A percentile compares a stretch with the other conserved stretches of the same genome.
phyloP scores from a whole-genome alignment of 1,140 invertebrate species.

The Polypedilum vanderplanki region DNA sequence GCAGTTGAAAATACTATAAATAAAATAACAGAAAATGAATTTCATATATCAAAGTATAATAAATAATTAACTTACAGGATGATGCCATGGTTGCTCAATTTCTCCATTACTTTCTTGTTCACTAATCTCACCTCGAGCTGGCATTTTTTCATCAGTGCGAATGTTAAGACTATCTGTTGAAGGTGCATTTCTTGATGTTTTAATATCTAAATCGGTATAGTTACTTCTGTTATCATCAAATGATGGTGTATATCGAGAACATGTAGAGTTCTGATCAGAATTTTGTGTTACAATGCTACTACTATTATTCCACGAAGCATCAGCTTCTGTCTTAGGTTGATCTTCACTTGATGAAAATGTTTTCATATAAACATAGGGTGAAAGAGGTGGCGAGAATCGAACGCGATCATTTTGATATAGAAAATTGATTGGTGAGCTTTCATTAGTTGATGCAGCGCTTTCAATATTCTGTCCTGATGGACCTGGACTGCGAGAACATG shows the following conservation, averaged over 20 bases:
- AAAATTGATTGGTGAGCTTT: constrained; percentile 16
- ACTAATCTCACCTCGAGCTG: constrained; percentile 69
- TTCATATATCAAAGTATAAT: not conserved
- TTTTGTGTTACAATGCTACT: not conserved
- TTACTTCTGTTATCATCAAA: constrained; percentile 31
- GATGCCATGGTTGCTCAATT: constrained; percentile 59
- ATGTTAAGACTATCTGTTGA: constrained; percentile 55
- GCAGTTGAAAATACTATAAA: constrained; percentile 27
- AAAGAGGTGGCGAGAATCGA: not conserved
- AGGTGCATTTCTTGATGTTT: constrained; percentile 32
- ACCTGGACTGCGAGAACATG: not conserved
- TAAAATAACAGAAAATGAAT: not conserved
- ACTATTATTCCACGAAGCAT: not conserved
- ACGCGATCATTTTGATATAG: constrained; percentile 25
- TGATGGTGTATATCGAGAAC: constrained; percentile 34
- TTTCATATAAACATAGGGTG: constrained; percentile 20
- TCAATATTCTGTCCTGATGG: not conserved
- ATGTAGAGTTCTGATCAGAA: constrained; percentile 21
- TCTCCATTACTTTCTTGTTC: constrained; percentile 75
- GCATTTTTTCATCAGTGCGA: constrained; percentile 75
- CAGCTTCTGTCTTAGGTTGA: constrained; percentile 13
- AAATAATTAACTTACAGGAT: constrained; percentile 41
- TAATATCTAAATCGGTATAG: constrained; percentile 30
- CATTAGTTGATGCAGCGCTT: not conserved
- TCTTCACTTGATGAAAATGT: constrained; percentile 7